A percentile compares a stretch with the other conserved stretches of the same genome.
Conservation (phyloP, 2,113 vertebrate genomes). For the Hipposideros armiger region DNA sequence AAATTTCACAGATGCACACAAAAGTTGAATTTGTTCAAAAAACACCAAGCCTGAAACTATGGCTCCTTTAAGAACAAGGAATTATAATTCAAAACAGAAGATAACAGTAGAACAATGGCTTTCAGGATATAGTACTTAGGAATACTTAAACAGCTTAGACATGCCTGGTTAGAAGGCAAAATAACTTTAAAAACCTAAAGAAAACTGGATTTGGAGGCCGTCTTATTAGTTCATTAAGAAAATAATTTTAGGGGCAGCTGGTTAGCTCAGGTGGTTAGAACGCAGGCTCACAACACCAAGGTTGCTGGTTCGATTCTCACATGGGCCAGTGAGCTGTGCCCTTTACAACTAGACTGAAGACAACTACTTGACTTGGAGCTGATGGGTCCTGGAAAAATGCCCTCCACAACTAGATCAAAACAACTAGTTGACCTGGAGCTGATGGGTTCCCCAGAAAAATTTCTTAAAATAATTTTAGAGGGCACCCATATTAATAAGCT, state of each 20-base stretch:
- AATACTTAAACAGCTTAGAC: not conserved
- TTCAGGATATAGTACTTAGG: slow-evolving; percentile 36
- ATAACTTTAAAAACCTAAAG: not conserved
- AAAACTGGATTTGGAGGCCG: slow-evolving; percentile 2
- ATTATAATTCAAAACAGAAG: slow-evolving; percentile 66
- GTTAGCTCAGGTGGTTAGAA: too few relatives aligned
- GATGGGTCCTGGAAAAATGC: too few relatives aligned
- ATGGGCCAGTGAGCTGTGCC: too few relatives aligned
- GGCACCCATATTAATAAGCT: not conserved
- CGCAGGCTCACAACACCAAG: too few relatives aligned
- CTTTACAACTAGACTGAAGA: too few relatives aligned
- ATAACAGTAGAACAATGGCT: slow-evolving; percentile 37
- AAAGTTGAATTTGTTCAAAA: slow-evolving; percentile 29
- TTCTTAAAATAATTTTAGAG: not conserved
- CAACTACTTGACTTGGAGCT: too few relatives aligned
- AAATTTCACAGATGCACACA: slow-evolving; percentile 45
- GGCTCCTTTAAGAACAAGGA: slow-evolving; percentile 47
- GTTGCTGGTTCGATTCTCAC: too few relatives aligned
- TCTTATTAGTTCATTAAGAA: slow-evolving; percentile 38
- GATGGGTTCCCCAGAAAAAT: too few relatives aligned
- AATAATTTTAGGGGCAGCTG: not conserved
- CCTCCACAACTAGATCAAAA: too few relatives aligned
- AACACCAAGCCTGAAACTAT: slow-evolving; percentile 25
- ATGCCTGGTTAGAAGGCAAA: slow-evolving; percentile 44
- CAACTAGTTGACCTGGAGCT: too few relatives aligned